Evolutionary conservation across 1,140 invertebrate genomes (phyloP).

Genomic region (Marisa cornuarietis): DNA sequence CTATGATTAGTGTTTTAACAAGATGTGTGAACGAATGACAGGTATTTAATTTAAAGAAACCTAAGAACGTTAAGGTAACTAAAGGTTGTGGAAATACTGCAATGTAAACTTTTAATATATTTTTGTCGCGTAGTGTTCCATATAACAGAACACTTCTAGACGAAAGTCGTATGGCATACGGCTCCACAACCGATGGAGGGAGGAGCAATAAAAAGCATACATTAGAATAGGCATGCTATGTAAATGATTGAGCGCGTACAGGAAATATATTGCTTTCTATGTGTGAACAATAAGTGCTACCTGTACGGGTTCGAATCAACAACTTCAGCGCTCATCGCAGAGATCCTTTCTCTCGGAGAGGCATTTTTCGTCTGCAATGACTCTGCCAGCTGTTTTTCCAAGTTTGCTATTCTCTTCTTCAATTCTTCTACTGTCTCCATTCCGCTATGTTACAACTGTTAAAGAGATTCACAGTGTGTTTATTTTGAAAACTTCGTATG

Average conservation of each 20-base stretch:
- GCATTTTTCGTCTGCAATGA: slow-evolving; percentile 16
- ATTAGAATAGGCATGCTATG: too few species aligned
- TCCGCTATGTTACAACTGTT: neutral
- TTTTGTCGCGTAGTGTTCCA: neutral
- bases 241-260: neutral
- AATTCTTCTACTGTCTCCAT: slow-evolving; percentile 58
- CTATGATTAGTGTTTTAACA: too few species aligned
- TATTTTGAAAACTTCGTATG: too few species aligned
- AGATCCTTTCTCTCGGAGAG: slow-evolving; percentile 71
- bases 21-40: too few species aligned
- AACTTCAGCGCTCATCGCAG: slow-evolving; percentile 88
- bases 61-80: too few species aligned
- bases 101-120: too few species aligned
- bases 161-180: neutral
- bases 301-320: slow-evolving; percentile 99
- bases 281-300: slow-evolving; percentile 65
- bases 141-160: neutral
- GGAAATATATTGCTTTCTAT: neutral
- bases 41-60: too few species aligned
- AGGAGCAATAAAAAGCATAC: neutral
- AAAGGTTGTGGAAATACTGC: too few species aligned
- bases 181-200: neutral
- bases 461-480: too few species aligned
- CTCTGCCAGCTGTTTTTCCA: slow-evolving; percentile 20
- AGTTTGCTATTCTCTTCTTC: slow-evolving; percentile 41